Conservation (phyloP, 2,888 invertebrate genomes). For the Melolontha melolontha region DNA sequence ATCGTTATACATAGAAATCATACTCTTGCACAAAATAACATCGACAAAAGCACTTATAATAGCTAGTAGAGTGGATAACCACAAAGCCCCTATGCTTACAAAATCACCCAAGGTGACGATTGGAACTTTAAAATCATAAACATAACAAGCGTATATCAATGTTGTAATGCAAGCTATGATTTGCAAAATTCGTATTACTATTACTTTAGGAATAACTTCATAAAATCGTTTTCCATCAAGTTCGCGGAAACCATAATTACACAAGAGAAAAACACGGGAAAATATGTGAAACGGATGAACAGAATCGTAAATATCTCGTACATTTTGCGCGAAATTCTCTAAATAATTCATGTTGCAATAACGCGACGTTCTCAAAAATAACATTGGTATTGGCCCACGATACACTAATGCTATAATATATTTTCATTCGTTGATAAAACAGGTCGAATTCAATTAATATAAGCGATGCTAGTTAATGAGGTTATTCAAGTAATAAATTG, state of each 20-base stretch:
- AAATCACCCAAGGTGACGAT: neutral
- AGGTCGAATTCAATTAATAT: no score
- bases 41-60: constrained; percentile 26
- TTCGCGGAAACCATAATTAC: constrained; percentile 42
- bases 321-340: neutral
- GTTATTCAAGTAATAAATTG: no score
- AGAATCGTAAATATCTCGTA: constrained; percentile 43
- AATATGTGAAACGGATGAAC: constrained; percentile 44
- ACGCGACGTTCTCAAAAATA: neutral
- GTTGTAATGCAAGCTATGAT: neutral
- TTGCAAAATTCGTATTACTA: constrained; percentile 8
- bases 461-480: no score
- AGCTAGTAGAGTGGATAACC: neutral
- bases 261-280: constrained; percentile 44
- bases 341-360: neutral
- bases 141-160: neutral
- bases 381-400: no score
- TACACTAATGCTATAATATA: no score
- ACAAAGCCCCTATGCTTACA: no score
- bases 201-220: neutral
- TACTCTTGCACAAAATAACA: constrained; percentile 49
- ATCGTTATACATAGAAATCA: constrained; percentile 49
- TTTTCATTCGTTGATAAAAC: no score
- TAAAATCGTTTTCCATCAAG: neutral
- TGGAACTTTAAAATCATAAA: neutral